These are phyloP conservation scores for Melitaea cinxia DNA, from an alignment of 1,140 invertebrate species.

Conservation along the genomic window DNA sequence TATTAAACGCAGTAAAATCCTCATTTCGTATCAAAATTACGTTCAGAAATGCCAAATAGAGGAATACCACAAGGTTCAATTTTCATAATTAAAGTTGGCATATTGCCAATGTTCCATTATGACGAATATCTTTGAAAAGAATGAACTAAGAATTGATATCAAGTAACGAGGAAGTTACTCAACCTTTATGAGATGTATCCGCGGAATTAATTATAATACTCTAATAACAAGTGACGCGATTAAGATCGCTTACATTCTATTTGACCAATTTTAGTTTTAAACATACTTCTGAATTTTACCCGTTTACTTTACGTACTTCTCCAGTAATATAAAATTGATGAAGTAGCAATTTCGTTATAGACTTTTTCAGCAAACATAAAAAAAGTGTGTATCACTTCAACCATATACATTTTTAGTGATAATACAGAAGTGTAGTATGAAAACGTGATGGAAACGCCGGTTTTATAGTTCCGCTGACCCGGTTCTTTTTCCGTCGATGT, in stretches of 20 bases:
- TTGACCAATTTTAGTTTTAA: neutral
- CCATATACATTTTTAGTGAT: neutral
- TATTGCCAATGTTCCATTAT: constrained; percentile 25
- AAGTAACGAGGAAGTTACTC: constrained; percentile 9
- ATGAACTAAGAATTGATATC: constrained; percentile 23
- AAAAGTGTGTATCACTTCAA: neutral
- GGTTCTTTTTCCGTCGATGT: constrained; percentile 11
- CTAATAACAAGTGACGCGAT: neutral
- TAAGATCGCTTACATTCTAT: neutral
- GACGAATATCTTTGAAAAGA: constrained; percentile 21
- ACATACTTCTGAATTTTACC: neutral
- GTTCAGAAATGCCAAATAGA: constrained; percentile 8
- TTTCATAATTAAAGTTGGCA: constrained; percentile 28
- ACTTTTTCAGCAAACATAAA: neutral
- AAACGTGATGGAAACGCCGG: constrained; percentile 10
- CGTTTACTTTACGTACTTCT: too few relatives aligned
- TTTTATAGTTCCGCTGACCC: constrained; percentile 15
- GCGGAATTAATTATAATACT: neutral
- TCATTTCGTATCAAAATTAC: constrained; percentile 5
- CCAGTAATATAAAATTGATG: neutral
- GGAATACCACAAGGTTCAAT: constrained; percentile 16
- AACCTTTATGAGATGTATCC: constrained; percentile 5
- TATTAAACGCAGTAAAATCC: neutral
- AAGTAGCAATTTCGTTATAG: neutral
- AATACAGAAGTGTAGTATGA: constrained; percentile 11